A percentile compares a stretch with the other conserved stretches of the same genome.
phyloP scores from a whole-genome alignment of 2,888 invertebrate species.

The Adela reaumurella region DNA sequence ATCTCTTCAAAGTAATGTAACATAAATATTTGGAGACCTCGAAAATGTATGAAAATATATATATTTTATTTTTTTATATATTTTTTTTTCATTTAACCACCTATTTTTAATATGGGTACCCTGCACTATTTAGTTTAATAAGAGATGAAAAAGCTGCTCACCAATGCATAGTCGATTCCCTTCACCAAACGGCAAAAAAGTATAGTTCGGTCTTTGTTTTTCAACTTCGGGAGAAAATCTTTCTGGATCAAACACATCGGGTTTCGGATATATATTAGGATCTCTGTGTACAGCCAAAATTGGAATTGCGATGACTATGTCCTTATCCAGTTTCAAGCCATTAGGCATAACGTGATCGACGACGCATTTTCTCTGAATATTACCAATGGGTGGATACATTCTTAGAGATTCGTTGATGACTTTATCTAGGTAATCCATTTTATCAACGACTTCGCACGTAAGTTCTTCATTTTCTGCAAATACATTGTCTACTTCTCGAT shows the following conservation, averaged over 20 bases:
- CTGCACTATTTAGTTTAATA: too few relatives aligned
- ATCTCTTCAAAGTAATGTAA: too few relatives aligned
- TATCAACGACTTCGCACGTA: constrained; percentile 24
- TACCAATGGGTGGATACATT: constrained; percentile 27
- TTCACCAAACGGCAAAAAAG: constrained; percentile 40
- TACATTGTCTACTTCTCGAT: constrained; percentile 28
- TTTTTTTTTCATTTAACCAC: too few relatives aligned
- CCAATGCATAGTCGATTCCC: constrained; percentile 43
- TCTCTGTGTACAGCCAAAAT: constrained; percentile 31
- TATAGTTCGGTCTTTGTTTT: constrained; percentile 19
- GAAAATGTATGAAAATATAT: too few relatives aligned
- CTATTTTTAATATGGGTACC: too few relatives aligned
- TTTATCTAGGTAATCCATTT: constrained; percentile 34
- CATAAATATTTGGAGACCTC: too few relatives aligned
- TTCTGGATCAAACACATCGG: constrained; percentile 39
- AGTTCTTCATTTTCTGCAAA: constrained; percentile 22
- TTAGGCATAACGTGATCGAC: constrained; percentile 24
- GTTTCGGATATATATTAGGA: constrained; percentile 28
- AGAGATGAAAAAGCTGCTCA: too few relatives aligned
- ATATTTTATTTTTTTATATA: too few relatives aligned
- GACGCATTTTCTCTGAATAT: constrained; percentile 20
- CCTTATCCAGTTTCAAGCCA: constrained; percentile 27
- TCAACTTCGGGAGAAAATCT: constrained; percentile 30
- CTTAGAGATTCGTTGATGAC: constrained; percentile 27
- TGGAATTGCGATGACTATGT: constrained; percentile 18